A percentile compares a stretch with the other conserved stretches of the same genome.
phyloP scores from a whole-genome alignment of 1,140 invertebrate species.

The Ridgeia piscesae region DNA sequence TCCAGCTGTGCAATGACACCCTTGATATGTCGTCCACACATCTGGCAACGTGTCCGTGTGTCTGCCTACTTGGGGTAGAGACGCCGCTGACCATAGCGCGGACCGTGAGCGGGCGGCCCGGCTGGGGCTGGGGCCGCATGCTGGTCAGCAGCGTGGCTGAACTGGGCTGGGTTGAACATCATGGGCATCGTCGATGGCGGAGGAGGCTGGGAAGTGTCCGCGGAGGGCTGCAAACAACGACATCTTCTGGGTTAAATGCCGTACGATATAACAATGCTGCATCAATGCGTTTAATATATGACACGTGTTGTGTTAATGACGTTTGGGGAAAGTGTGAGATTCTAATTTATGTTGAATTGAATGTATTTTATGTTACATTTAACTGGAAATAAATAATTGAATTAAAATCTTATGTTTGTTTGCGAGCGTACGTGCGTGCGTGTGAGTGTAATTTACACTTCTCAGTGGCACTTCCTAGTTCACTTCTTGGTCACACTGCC shows the following conservation, averaged over 20 bases:
- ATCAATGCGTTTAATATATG: too few species aligned
- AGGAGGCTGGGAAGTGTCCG: constrained; percentile 6
- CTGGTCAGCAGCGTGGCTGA: constrained; percentile 25
- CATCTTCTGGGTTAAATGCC: not conserved
- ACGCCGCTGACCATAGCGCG: constrained; percentile 39
- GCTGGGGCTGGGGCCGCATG: constrained; percentile 13
- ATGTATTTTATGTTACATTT: too few species aligned
- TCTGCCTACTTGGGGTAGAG: constrained; percentile 43
- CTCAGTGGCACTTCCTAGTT: too few species aligned
- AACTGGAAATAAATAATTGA: too few species aligned
- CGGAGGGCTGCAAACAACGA: not conserved
- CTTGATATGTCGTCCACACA: not conserved
- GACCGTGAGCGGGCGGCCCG: constrained; percentile 22
- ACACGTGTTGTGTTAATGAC: too few species aligned
- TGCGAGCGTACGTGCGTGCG: too few species aligned
- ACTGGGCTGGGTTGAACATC: constrained; percentile 53
- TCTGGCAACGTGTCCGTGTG: constrained; percentile 27
- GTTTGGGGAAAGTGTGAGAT: too few species aligned
- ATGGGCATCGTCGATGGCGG: constrained; percentile 33
- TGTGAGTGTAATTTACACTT: too few species aligned
- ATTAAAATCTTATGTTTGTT: too few species aligned
- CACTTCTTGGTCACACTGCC: too few species aligned
- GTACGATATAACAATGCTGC: too few species aligned
- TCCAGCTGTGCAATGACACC: not conserved
- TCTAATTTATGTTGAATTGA: too few species aligned